A percentile compares a stretch with the other conserved stretches of the same genome.
Evolutionary conservation across 2,113 vertebrate genomes (phyloP).

Genomic region (Noturus placidus): DNA sequence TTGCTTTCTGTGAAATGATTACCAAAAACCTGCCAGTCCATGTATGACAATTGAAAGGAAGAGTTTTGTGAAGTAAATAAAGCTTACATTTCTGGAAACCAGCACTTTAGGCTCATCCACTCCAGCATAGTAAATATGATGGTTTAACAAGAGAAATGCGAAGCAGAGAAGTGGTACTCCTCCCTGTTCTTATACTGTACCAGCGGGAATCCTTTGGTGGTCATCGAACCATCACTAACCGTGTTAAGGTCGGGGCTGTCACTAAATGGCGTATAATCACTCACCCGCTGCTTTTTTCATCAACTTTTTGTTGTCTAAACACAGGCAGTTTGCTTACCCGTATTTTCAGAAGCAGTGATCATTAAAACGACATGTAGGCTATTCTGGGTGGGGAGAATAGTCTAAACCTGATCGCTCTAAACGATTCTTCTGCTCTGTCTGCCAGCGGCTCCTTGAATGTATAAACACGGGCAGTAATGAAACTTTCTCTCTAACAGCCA

Average conservation of each 20-base stretch:
- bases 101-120: not conserved
- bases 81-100: not conserved
- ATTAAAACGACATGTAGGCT: conserved; percentile 65
- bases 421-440: conserved; percentile 83
- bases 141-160: conserved; percentile 12
- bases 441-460: conserved; percentile 88
- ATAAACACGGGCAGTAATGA: conserved; percentile 86
- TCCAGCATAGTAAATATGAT: not conserved
- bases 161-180: conserved; percentile 58
- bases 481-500: conserved; percentile 67
- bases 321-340: conserved; percentile 75
- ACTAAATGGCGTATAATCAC: conserved; percentile 81
- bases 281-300: conserved; percentile 80
- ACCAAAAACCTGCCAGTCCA: not conserved
- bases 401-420: conserved; percentile 81
- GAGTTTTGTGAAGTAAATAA: not conserved
- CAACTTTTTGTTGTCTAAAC: conserved; percentile 64
- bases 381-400: conserved; percentile 78
- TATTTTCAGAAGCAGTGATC: conserved; percentile 72
- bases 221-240: conserved; percentile 93
- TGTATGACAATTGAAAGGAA: not conserved
- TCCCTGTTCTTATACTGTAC: conserved; percentile 81
- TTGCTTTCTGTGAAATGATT: not conserved
- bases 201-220: conserved; percentile 84
- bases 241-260: conserved; percentile 88